Percentiles rank a stretch among this genome's conserved stretches.
Evolutionary conservation across 2,113 vertebrate species (phyloP).

Genomic region (Peromyscus leucopus): DNA sequence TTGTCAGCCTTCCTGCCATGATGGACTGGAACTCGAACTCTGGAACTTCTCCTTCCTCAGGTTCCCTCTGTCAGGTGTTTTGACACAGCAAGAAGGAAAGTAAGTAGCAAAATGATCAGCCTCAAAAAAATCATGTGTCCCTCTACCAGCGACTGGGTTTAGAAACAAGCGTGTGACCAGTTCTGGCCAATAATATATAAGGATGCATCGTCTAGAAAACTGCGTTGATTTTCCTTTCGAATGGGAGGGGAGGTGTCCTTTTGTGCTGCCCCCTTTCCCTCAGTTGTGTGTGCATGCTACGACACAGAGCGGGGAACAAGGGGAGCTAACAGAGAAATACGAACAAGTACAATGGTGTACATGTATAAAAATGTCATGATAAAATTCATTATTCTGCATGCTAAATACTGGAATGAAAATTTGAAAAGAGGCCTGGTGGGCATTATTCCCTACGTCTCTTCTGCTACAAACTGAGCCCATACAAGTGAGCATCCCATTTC

Average conservation of each 20-base stretch:
- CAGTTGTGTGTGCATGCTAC: background rate
- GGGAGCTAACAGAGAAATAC: background rate
- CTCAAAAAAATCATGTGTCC: background rate
- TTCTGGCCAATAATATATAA: background rate
- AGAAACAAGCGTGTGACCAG: background rate
- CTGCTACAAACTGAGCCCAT: background rate
- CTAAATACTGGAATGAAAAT: background rate
- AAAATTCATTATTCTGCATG: background rate
- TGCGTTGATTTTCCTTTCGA: background rate
- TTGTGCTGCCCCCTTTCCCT: background rate
- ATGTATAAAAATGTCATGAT: background rate
- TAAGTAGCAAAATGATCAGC: background rate
- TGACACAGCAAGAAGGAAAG: background rate
- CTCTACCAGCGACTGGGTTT: background rate
- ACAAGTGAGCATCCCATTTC: background rate
- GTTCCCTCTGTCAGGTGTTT: background rate
- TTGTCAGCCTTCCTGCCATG: background rate
- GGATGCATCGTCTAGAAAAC: background rate
- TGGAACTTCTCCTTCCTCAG: background rate
- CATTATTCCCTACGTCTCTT: background rate
- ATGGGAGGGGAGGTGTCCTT: background rate
- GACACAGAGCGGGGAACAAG: background rate
- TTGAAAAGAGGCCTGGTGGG: background rate
- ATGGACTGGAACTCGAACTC: background rate
- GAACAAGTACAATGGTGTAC: too few species aligned